Evolutionary conservation across 2,113 vertebrate genomes (phyloP).

Genomic region (Atractosteus spatula): DNA sequence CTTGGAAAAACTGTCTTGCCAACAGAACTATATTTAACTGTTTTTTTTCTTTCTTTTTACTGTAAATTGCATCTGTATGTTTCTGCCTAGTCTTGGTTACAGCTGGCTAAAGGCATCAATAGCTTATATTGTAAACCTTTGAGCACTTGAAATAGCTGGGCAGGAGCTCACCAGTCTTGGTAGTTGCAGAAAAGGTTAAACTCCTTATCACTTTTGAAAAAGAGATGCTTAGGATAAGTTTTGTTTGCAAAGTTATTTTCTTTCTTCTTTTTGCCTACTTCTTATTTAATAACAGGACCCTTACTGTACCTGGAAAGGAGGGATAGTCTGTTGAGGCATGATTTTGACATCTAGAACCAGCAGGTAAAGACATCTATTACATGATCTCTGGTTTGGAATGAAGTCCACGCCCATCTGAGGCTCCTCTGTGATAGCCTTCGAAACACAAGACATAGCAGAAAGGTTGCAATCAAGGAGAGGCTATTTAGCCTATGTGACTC

Average conservation of each 20-base stretch:
- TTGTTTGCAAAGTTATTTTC: neutral
- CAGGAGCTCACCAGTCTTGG: slow-evolving; percentile 18
- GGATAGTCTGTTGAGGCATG: too few species aligned
- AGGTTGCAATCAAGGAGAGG: too few species aligned
- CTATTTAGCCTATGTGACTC: too few species aligned
- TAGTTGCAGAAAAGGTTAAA: slow-evolving; percentile 36
- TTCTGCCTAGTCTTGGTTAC: slow-evolving; percentile 47
- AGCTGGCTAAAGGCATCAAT: slow-evolving; percentile 42
- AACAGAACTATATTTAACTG: slow-evolving; percentile 31
- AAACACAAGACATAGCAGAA: too few species aligned
- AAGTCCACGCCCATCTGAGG: too few species aligned
- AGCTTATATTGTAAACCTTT: slow-evolving; percentile 41
- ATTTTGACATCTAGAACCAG: too few species aligned
- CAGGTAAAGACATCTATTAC: too few species aligned
- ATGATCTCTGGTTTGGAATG: too few species aligned
- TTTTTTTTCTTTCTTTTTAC: slow-evolving; percentile 48
- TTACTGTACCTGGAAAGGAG: too few species aligned
- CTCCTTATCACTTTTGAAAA: slow-evolving; percentile 24
- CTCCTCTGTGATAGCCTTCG: too few species aligned
- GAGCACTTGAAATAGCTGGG: slow-evolving; percentile 34
- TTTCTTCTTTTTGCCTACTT: too few species aligned
- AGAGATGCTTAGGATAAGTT: slow-evolving; percentile 18
- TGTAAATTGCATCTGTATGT: slow-evolving; percentile 44
- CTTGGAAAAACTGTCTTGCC: neutral
- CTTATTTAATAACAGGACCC: too few species aligned